Conservation (phyloP, 2,113 vertebrate genomes). For the Megaceryle maxima region DNA sequence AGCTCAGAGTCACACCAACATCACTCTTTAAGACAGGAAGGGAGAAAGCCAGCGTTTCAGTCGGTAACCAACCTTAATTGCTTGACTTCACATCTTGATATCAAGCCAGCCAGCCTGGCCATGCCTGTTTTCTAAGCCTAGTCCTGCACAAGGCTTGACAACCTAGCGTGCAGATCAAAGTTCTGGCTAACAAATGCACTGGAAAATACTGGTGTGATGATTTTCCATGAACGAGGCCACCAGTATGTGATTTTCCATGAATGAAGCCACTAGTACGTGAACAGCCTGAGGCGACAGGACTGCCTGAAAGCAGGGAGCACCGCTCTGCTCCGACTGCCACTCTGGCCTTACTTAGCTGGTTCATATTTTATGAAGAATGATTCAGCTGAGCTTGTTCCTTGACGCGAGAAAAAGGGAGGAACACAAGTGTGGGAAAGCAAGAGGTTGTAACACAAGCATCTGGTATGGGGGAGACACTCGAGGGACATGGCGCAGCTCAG, state of each 20-base stretch:
- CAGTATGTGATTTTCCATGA: constrained; percentile 6
- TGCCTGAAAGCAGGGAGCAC: background rate
- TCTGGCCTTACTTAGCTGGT: background rate
- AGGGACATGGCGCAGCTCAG: background rate
- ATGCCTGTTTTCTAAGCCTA: background rate
- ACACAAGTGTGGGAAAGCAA: constrained; percentile 51
- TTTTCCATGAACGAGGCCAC: constrained; percentile 33
- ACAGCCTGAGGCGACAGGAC: background rate
- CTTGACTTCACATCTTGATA: background rate
- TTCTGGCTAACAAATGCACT: background rate
- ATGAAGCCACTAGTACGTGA: background rate
- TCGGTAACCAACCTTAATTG: background rate
- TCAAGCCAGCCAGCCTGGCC: background rate
- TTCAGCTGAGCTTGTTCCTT: constrained; percentile 52
- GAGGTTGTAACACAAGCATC: constrained; percentile 45
- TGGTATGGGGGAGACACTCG: constrained; percentile 56
- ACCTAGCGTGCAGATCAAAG: background rate
- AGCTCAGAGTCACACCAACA: background rate
- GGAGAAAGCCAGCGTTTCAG: background rate
- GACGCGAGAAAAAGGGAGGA: constrained; percentile 34
- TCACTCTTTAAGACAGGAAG: background rate
- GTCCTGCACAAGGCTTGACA: background rate
- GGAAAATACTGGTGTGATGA: constrained; percentile 5
- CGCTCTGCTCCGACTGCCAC: background rate
- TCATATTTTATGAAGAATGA: constrained; percentile 1